Evolutionary conservation across 2,113 vertebrate species (phyloP).

Genomic region (Salvator merianae): DNA sequence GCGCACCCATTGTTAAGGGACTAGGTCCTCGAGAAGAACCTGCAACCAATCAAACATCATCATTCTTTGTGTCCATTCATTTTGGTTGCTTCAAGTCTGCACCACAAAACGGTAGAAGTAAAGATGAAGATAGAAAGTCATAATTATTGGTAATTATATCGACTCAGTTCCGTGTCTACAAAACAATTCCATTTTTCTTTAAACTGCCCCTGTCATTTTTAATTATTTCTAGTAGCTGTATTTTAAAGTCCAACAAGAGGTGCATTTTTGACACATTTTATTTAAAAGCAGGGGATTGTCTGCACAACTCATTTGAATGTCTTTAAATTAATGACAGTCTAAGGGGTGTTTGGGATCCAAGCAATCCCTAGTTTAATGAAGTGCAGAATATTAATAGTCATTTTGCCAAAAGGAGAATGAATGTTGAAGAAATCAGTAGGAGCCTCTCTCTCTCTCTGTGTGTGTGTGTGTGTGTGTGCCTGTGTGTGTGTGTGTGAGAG

Average conservation of each 20-base stretch:
- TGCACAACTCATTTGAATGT: conserved; percentile 63
- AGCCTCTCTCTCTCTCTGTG: no score
- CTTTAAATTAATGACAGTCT: conserved; percentile 53
- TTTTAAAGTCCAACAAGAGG: not conserved
- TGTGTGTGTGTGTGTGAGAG: no score
- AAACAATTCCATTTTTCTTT: conserved; percentile 16
- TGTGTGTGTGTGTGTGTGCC: not conserved
- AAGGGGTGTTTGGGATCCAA: not conserved
- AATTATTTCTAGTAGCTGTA: conserved; percentile 30
- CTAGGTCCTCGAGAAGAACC: conserved; percentile 95
- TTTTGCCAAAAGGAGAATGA: not conserved
- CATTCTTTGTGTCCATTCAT: conserved; percentile 31
- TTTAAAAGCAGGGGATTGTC: conserved; percentile 32
- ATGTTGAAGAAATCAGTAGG: not conserved
- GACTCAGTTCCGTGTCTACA: not conserved
- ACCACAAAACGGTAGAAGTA: not conserved
- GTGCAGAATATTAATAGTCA: not conserved
- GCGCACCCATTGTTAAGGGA: conserved; percentile 97
- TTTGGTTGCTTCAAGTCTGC: conserved; percentile 2
- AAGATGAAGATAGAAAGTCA: not conserved
- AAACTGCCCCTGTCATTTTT: not conserved
- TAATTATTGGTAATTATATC: not conserved
- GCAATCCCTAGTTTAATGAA: not conserved
- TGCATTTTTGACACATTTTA: conserved; percentile 10
- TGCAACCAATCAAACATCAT: conserved; percentile 68